phyloP scores from a whole-genome alignment of 2,888 invertebrate species.

The Caenorhabditis zanzibari region DNA sequence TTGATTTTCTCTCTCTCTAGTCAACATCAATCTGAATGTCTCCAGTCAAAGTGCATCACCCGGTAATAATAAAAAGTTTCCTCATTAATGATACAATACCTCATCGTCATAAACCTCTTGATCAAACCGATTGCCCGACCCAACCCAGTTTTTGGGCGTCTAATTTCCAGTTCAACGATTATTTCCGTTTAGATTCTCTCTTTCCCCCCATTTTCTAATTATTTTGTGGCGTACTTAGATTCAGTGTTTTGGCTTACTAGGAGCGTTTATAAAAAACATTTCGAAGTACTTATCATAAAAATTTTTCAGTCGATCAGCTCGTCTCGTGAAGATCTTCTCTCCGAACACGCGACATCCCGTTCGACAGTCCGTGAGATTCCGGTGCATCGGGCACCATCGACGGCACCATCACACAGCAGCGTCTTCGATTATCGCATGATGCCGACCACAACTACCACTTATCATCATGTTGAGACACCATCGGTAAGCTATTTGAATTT shows the following conservation, averaged over 20 bases:
- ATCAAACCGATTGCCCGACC: slow-evolving; percentile 16
- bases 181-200: slow-evolving; percentile 25
- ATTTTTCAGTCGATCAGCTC: slow-evolving; percentile 70
- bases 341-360: slow-evolving; percentile 76
- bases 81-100: slow-evolving; percentile 26
- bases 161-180: slow-evolving; percentile 43
- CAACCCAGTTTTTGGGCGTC: slow-evolving; percentile 41
- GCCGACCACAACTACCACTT: slow-evolving; percentile 71
- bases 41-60: slow-evolving; percentile 23
- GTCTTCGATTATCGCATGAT: slow-evolving; percentile 74
- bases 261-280: no score
- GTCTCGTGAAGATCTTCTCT: slow-evolving; percentile 80
- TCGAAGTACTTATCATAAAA: background rate
- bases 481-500: slow-evolving; percentile 43
- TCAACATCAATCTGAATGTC: slow-evolving; percentile 9
- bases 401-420: slow-evolving; percentile 72
- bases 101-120: slow-evolving; percentile 7
- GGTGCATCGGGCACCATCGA: slow-evolving; percentile 79
- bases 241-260: background rate
- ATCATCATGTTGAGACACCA: slow-evolving; percentile 65
- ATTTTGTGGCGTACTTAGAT: slow-evolving; percentile 3
- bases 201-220: background rate
- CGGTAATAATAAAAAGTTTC: slow-evolving; percentile 60
- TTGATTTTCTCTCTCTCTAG: slow-evolving; percentile 7
- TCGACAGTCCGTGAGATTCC: slow-evolving; percentile 83